phyloP scores from a whole-genome alignment of 2,797 vertebrate genomes.

The Monodelphis domestica region DNA sequence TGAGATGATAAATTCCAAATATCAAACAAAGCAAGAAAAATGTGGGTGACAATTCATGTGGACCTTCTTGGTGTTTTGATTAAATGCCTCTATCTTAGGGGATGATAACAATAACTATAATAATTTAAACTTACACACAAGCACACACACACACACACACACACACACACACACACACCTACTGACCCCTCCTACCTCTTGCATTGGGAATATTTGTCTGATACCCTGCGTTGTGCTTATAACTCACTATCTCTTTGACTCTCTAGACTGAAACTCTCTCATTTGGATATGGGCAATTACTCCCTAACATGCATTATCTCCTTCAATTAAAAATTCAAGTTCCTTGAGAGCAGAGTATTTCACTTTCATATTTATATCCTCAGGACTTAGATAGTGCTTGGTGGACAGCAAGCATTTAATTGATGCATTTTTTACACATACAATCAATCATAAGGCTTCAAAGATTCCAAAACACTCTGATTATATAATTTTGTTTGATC shows the following conservation, averaged over 20 bases:
- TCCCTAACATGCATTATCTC: neutral
- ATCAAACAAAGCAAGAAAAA: conserved; percentile 66
- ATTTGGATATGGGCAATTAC: neutral
- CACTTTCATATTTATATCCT: neutral
- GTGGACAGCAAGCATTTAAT: neutral
- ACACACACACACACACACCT: no score
- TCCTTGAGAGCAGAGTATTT: neutral
- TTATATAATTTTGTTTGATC: neutral
- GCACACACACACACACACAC: no score
- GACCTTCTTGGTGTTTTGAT: conserved; percentile 51
- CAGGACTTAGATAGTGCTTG: neutral
- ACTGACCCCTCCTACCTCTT: neutral
- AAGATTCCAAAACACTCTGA: neutral
- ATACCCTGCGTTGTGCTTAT: neutral
- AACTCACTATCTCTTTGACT: neutral
- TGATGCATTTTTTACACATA: neutral
- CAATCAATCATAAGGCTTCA: neutral
- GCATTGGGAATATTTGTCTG: neutral
- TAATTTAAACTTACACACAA: neutral
- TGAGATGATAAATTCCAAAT: conserved; percentile 63
- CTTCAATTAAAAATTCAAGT: neutral
- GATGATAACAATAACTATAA: neutral
- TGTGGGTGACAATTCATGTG: conserved; percentile 52
- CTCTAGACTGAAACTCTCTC: neutral
- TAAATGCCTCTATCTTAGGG: neutral